These are phyloP conservation scores for Macrostomum lignano DNA, from an alignment of 1,140 invertebrate genomes.

Conservation along the genomic window DNA sequence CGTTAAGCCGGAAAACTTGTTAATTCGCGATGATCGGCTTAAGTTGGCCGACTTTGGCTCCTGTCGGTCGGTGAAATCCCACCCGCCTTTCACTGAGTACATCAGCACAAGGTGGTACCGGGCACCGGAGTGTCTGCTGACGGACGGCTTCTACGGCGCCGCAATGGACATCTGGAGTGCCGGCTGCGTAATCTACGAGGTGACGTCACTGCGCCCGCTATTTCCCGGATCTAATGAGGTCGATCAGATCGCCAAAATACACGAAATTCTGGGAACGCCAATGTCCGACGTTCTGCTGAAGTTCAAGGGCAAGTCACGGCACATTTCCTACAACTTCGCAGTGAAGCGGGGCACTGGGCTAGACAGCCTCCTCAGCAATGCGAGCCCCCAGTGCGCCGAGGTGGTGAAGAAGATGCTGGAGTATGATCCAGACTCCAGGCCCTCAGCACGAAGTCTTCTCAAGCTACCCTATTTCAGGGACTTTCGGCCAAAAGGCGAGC, in stretches of 20 bases:
- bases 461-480: slow-evolving; percentile 34
- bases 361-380: slow-evolving; percentile 29
- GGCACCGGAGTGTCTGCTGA: slow-evolving; percentile 39
- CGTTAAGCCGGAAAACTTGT: slow-evolving; percentile 42
- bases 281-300: slow-evolving; percentile 30
- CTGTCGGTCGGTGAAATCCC: slow-evolving; percentile 32
- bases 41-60: slow-evolving; percentile 38
- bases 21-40: slow-evolving; percentile 33
- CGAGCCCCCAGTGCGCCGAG: slow-evolving; percentile 29
- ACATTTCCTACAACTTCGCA: slow-evolving; percentile 31
- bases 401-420: slow-evolving; percentile 34
- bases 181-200: slow-evolving; percentile 42
- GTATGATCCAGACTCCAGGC: slow-evolving; percentile 37
- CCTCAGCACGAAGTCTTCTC: slow-evolving; percentile 32
- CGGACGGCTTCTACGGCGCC: slow-evolving; percentile 36
- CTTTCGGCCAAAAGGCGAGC: slow-evolving; percentile 13
- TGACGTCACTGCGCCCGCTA: slow-evolving; percentile 35
- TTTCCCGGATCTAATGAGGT: slow-evolving; percentile 41
- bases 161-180: slow-evolving; percentile 44
- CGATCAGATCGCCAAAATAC: slow-evolving; percentile 38
- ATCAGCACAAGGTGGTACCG: slow-evolving; percentile 38
- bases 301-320: slow-evolving; percentile 29
- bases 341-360: slow-evolving; percentile 31
- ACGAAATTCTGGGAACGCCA: slow-evolving; percentile 36
- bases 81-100: slow-evolving; percentile 39